Conservation (phyloP, 2,797 vertebrate species). For the Falco naumanni region DNA sequence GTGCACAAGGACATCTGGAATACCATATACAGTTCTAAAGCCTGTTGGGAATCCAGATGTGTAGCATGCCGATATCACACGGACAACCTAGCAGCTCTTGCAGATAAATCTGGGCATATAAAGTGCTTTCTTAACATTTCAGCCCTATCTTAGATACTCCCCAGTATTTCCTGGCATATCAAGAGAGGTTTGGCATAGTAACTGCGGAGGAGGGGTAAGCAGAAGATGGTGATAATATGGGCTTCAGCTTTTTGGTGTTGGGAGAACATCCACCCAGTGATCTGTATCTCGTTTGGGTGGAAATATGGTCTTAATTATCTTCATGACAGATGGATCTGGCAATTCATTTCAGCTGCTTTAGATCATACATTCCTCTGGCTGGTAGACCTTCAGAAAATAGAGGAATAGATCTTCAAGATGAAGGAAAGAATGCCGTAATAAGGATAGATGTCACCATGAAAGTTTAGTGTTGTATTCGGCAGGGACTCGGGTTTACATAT, state of each 20-base stretch:
- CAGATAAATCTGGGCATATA: conserved; percentile 7
- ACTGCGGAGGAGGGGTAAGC: conserved; percentile 20
- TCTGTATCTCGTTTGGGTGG: conserved; percentile 45
- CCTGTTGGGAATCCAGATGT: conserved; percentile 25
- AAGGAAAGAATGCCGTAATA: conserved; percentile 54
- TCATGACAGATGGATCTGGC: conserved; percentile 56
- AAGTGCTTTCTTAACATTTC: conserved; percentile 41
- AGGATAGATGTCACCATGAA: conserved; percentile 2
- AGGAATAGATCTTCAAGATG: conserved; percentile 40
- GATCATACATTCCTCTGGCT: conserved; percentile 41
- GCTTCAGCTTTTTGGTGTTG: conserved; percentile 51
- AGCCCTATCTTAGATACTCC: conserved; percentile 31
- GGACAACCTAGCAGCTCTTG: conserved; percentile 10
- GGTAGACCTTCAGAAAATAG: conserved; percentile 28
- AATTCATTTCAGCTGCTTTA: conserved; percentile 49
- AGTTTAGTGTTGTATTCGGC: conserved; percentile 15
- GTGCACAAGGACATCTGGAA: not conserved
- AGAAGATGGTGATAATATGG: conserved; percentile 21
- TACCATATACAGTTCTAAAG: not conserved
- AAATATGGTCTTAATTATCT: conserved; percentile 57
- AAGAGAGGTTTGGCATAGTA: conserved; percentile 53
- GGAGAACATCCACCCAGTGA: conserved; percentile 38
- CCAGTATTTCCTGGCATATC: conserved; percentile 64
- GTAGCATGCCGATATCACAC: rapidly evolving
- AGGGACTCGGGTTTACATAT: not conserved